Evolutionary conservation across 2,113 vertebrate genomes (phyloP).

Genomic region (Peromyscus maniculatus): DNA sequence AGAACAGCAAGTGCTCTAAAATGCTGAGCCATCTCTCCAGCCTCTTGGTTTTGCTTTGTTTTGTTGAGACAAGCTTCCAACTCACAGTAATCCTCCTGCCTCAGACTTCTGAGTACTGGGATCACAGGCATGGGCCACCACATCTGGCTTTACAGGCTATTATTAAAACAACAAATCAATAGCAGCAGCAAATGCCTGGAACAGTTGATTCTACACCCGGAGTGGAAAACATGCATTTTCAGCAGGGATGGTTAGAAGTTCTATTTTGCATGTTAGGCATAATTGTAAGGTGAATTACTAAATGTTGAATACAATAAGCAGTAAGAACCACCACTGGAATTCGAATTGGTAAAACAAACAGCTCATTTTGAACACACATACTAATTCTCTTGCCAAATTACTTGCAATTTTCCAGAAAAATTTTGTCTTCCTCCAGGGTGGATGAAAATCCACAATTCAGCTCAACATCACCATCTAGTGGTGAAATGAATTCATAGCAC

Average conservation of each 20-base stretch:
- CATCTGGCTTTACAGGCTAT: neutral
- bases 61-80: neutral
- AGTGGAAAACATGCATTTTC: constrained; percentile 26
- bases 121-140: neutral
- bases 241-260: constrained; percentile 49
- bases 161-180: neutral
- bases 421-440: neutral
- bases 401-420: constrained; percentile 67
- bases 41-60: neutral
- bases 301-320: constrained; percentile 50
- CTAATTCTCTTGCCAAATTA: constrained; percentile 68
- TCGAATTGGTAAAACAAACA: constrained; percentile 63
- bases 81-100: neutral
- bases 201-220: neutral
- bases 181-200: neutral
- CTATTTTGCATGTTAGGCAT: constrained; percentile 19
- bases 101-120: neutral
- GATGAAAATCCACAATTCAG: neutral
- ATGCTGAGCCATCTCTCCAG: neutral
- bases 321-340: constrained; percentile 59
- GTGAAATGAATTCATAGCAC: neutral
- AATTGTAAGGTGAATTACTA: constrained; percentile 66
- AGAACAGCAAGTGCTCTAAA: neutral
- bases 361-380: constrained; percentile 44
- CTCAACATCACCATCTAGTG: constrained; percentile 73